These are phyloP conservation scores for Orestias chungarensis DNA, from an alignment of 2,797 vertebrate species.

Conservation along the genomic window DNA sequence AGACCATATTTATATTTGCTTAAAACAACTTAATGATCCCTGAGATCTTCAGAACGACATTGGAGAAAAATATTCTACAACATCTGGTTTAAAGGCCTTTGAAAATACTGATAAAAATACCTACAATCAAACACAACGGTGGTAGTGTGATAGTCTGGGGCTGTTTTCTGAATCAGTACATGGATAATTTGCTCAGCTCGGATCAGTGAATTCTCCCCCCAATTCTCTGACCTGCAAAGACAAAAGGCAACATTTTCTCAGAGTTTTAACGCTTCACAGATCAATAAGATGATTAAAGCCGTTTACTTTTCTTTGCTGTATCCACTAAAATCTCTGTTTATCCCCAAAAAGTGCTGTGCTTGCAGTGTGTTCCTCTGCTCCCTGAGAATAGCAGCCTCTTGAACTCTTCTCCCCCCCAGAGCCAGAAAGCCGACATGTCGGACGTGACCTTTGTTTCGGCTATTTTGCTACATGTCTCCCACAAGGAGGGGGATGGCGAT, in stretches of 20 bases:
- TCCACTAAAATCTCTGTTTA: constrained; percentile 51
- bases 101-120: background rate
- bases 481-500: constrained; percentile 8
- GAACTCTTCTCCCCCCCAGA: constrained; percentile 23
- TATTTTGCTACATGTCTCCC: constrained; percentile 19
- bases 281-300: constrained; percentile 66
- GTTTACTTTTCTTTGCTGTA: constrained; percentile 53
- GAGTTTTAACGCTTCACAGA: constrained; percentile 64
- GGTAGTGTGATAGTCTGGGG: background rate
- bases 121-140: background rate
- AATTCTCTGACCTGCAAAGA: constrained; percentile 25
- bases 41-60: background rate
- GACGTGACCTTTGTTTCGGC: constrained; percentile 19
- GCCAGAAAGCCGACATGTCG: constrained; percentile 28
- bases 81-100: background rate
- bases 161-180: background rate
- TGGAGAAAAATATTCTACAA: background rate
- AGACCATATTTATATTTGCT: no score
- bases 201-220: background rate
- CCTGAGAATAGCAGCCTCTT: constrained; percentile 14
- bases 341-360: constrained; percentile 33
- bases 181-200: background rate
- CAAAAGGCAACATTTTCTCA: constrained; percentile 40
- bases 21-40: background rate
- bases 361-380: constrained; percentile 28